These are phyloP conservation scores for Thermophis baileyi DNA, from an alignment of 2,113 vertebrate genomes.

Conservation along the genomic window DNA sequence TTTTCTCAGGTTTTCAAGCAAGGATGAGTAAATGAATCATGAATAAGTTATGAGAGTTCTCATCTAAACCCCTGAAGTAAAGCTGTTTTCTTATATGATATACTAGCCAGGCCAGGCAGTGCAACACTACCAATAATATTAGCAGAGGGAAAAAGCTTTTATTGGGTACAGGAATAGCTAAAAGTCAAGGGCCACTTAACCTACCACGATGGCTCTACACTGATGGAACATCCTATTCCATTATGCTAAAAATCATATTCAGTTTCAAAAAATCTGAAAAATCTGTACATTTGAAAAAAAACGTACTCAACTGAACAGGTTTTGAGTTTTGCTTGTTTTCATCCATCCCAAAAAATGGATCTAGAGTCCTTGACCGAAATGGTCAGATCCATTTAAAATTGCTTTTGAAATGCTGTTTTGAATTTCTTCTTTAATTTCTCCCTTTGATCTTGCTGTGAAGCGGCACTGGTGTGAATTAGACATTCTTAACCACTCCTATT, in stretches of 20 bases:
- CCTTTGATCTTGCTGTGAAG: not conserved
- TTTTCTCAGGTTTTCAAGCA: slow-evolving; percentile 35
- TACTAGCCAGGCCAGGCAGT: not conserved
- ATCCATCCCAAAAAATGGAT: not conserved
- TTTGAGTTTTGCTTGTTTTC: not conserved
- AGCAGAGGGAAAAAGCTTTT: not conserved
- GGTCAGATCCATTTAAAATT: not conserved
- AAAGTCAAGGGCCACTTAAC: slow-evolving; percentile 30
- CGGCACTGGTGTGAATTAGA: not conserved
- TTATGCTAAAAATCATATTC: not conserved
- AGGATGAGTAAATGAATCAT: slow-evolving; percentile 44
- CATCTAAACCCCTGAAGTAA: slow-evolving; percentile 20
- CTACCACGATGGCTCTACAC: not conserved
- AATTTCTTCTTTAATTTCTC: not conserved
- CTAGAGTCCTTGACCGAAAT: not conserved
- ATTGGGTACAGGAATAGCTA: slow-evolving; percentile 13
- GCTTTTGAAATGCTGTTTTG: not conserved
- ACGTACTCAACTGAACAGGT: no score
- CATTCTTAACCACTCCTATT: not conserved
- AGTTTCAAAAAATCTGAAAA: not conserved
- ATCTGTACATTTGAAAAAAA: not conserved
- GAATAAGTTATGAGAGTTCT: slow-evolving; percentile 44
- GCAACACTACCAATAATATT: not conserved
- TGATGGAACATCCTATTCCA: slow-evolving; percentile 32
- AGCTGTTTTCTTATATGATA: not conserved